Conservation (phyloP, 2,888 invertebrate species). For the Lysandra coridon region DNA sequence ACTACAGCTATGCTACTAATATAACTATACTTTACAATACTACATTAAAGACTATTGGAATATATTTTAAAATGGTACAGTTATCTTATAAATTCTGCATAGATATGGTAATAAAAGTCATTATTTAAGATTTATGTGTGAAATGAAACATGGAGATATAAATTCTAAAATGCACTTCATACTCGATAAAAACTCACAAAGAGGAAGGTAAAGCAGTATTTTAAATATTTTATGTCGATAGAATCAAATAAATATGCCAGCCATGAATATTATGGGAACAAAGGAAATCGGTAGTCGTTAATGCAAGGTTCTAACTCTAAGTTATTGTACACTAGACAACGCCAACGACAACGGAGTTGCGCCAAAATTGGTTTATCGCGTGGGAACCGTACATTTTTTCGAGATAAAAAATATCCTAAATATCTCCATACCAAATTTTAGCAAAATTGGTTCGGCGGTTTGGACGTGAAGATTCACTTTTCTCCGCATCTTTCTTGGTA, state of each 20-base stretch:
- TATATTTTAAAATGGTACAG: not conserved
- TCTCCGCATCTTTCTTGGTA: no score
- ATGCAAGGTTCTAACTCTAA: slow-evolving; percentile 29
- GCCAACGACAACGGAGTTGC: no score
- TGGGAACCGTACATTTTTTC: no score
- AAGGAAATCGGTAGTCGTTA: slow-evolving; percentile 40
- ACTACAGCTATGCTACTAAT: no score
- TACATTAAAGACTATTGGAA: no score
- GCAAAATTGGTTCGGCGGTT: no score
- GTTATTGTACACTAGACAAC: not conserved
- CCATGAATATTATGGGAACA: slow-evolving; percentile 46
- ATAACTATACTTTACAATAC: no score
- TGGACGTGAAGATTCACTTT: no score
- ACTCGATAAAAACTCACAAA: slow-evolving; percentile 34
- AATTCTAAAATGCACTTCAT: not conserved
- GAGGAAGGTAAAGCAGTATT: slow-evolving; percentile 48
- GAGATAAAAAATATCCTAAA: no score
- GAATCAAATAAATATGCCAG: slow-evolving; percentile 47
- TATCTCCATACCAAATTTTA: no score
- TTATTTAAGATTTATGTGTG: not conserved
- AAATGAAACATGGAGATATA: slow-evolving; percentile 2
- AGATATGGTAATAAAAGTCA: slow-evolving; percentile 5
- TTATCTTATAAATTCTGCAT: not conserved
- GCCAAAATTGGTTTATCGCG: no score
- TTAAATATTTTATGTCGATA: slow-evolving; percentile 52